These are phyloP conservation scores for Galeopsomyia nigrocyanea DNA, from an alignment of 2,888 invertebrate species.

Conservation along the genomic window DNA sequence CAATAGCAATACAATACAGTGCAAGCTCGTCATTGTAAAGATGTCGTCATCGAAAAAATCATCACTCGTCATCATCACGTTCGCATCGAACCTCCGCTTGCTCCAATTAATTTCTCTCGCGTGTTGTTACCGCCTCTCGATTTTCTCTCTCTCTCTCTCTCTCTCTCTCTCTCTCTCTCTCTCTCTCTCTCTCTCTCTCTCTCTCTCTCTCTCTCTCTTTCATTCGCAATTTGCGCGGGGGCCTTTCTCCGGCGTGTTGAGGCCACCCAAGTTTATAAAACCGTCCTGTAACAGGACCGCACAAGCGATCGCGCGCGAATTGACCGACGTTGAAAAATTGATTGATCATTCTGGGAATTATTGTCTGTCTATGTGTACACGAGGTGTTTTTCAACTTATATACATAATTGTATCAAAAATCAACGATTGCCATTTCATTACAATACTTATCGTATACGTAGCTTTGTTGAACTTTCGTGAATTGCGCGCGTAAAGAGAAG, in stretches of 20 bases:
- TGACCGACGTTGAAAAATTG: background rate
- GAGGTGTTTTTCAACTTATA: too few species aligned
- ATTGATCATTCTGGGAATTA: too few species aligned
- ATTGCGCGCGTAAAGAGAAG: constrained; percentile 8
- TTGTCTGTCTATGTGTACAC: too few species aligned
- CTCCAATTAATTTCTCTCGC: constrained; percentile 35
- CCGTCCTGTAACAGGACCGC: constrained; percentile 25
- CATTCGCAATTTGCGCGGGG: constrained; percentile 19
- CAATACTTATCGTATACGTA: too few species aligned
- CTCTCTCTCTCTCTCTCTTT: background rate
- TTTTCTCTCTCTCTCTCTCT: too few species aligned
- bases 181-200: constrained; percentile 28
- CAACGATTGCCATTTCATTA: too few species aligned
- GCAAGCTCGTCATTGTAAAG: too few species aligned
- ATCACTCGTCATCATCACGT: constrained; percentile 17
- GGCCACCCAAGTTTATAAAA: constrained; percentile 41
- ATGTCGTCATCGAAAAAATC: constrained; percentile 7
- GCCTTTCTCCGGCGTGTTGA: constrained; percentile 38
- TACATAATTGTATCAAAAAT: too few species aligned
- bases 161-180: constrained; percentile 8
- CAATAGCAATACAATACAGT: too few species aligned
- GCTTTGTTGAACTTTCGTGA: too few species aligned
- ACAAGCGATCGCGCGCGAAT: constrained; percentile 6
- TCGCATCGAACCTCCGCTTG: constrained; percentile 8
- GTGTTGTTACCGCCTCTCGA: constrained; percentile 8